Evolutionary conservation across 2,797 vertebrate genomes (phyloP).

Genomic region (Synanceia verrucosa): DNA sequence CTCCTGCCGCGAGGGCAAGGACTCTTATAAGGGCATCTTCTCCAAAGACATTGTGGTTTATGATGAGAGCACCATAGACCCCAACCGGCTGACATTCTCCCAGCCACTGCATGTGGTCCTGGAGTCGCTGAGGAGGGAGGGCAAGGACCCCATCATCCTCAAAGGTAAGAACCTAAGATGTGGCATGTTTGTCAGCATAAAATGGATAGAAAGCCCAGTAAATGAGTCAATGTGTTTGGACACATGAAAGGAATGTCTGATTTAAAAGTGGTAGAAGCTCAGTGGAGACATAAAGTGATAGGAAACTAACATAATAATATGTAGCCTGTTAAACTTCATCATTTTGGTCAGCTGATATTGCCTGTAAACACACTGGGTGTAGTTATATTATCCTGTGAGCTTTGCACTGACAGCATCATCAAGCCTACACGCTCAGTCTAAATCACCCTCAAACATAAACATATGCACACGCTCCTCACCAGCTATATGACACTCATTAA

Average conservation of each 20-base stretch:
- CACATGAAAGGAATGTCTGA: conserved; percentile 21
- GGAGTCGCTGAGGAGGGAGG: conserved; percentile 96
- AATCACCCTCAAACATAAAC: conserved; percentile 9
- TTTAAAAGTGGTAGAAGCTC: conserved; percentile 12
- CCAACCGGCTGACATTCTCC: conserved; percentile 89
- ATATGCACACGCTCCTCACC: conserved; percentile 27
- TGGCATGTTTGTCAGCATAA: background rate
- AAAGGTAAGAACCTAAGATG: conserved; percentile 86
- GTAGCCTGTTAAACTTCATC: conserved; percentile 29
- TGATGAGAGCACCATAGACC: conserved; percentile 94
- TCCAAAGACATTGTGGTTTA: conserved; percentile 99
- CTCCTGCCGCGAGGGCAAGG: conserved; percentile 94
- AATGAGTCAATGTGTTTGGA: conserved; percentile 25
- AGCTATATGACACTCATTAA: conserved; percentile 34
- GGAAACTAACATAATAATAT: conserved; percentile 2
- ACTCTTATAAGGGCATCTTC: conserved; percentile 97
- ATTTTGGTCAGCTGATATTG: conserved; percentile 43
- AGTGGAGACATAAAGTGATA: conserved; percentile 14
- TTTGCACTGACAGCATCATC: background rate
- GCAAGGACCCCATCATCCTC: conserved; percentile 95
- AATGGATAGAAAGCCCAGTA: conserved; percentile 22
- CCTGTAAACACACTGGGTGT: conserved; percentile 21
- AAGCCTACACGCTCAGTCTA: background rate
- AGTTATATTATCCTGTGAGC: conserved; percentile 5
- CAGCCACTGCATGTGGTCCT: conserved; percentile 94